A percentile compares a stretch with the other conserved stretches of the same genome.
Conservation (phyloP, 2,113 vertebrate species). For the Plotosus lineatus region DNA sequence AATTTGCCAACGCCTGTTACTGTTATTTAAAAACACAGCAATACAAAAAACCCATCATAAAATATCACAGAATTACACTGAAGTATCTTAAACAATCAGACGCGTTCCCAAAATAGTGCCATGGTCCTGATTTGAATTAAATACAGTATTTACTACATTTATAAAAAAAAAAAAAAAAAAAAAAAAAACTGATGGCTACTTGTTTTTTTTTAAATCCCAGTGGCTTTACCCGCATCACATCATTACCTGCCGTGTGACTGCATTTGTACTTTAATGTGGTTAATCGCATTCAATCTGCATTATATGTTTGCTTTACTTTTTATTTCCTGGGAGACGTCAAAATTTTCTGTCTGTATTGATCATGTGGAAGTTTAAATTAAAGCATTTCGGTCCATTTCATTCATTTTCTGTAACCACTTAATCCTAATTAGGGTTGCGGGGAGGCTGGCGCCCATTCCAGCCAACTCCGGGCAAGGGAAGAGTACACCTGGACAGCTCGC, state of each 20-base stretch:
- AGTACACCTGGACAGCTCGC: too few relatives aligned
- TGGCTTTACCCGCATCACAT: background rate
- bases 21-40: background rate
- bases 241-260: too few relatives aligned
- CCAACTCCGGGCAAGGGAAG: too few relatives aligned
- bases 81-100: background rate
- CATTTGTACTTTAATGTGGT: background rate
- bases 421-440: too few relatives aligned
- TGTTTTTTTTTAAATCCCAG: background rate
- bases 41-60: background rate
- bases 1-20: background rate
- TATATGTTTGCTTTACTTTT: background rate
- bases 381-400: background rate
- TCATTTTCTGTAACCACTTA: too few relatives aligned
- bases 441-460: too few relatives aligned
- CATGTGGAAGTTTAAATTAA: background rate
- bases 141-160: background rate
- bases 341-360: background rate
- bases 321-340: background rate
- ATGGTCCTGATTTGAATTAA: background rate
- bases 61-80: background rate
- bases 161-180: too few relatives aligned
- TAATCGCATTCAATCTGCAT: background rate
- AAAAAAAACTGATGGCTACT: too few relatives aligned
- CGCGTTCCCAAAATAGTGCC: background rate